Conservation (phyloP, 1,140 invertebrate genomes). For the Atta colombica region DNA sequence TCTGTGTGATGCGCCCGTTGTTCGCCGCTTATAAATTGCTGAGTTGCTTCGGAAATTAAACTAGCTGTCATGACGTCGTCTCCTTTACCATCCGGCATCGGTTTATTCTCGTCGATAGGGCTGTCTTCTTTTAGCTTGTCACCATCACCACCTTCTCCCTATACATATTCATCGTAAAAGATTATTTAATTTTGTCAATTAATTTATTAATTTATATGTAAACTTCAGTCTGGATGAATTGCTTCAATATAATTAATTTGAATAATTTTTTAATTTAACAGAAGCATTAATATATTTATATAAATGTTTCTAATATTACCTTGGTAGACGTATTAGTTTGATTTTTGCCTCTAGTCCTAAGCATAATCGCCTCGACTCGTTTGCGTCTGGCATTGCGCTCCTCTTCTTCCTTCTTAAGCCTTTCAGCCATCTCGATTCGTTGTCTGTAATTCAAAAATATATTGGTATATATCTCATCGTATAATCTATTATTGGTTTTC, state of each 20-base stretch:
- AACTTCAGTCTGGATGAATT: neutral
- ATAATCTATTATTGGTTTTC: neutral
- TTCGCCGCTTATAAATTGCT: slow-evolving; percentile 84
- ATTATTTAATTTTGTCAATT: neutral
- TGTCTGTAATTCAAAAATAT: slow-evolving; percentile 85
- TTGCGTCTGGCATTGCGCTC: slow-evolving; percentile 92
- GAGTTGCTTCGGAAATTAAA: slow-evolving; percentile 84
- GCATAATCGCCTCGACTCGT: slow-evolving; percentile 94
- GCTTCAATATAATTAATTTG: neutral
- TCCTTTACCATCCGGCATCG: slow-evolving; percentile 77
- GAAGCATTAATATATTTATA: neutral
- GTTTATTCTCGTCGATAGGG: slow-evolving; percentile 82
- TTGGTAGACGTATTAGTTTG: slow-evolving; percentile 86
- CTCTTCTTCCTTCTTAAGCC: slow-evolving; percentile 92
- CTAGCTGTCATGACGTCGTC: slow-evolving; percentile 85
- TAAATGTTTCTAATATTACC: slow-evolving; percentile 70
- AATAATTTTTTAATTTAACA: neutral
- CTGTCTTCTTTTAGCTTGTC: slow-evolving; percentile 85
- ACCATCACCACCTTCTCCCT: slow-evolving; percentile 82
- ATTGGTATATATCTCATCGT: slow-evolving; percentile 3
- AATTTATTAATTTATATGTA: slow-evolving; percentile 10
- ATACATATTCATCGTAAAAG: neutral
- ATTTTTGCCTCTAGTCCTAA: slow-evolving; percentile 90
- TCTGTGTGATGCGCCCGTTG: slow-evolving; percentile 80
- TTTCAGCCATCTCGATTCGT: slow-evolving; percentile 91